Base-by-base conservation (phyloP, 1,140 invertebrate species). In the Drosophila miranda region DNA sequence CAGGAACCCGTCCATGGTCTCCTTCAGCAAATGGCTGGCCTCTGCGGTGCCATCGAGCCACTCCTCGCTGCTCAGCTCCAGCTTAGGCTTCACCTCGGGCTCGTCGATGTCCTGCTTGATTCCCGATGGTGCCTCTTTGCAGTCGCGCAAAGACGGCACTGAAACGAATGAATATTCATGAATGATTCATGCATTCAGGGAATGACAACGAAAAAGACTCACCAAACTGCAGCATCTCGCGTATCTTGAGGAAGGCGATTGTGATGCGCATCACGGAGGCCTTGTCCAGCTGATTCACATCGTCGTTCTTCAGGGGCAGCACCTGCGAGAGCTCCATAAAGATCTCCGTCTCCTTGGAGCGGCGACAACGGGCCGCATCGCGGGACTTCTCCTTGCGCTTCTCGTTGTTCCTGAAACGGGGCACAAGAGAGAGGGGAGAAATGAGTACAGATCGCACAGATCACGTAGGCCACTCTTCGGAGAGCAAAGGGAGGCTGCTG, bases 351-450 rank as follows among this genome's bases (percentile, higher is more conserved):
- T 99, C 98, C 83, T 96, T 96, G 66, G 97, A 97, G 42, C 98
- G 94, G 30, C 98, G 94, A 88, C 95, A 98, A 79, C 98, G 93
- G 0, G 98, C 98, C 3, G 98, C 98, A 92, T 99, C 97, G 49
- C 98, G 94, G 1, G 97, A 99, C 87, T 98, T 98, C 92, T 99
- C 98, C 91, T 99, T 98, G n/a, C 98, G 93, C 80, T 98, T 97
- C 91, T 99, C 98, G 92, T 97, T 97, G 88, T 96, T 97, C 94
- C 96, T 97, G 92, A n/a, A 38, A 3, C 9, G 9, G 9, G 23
- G 23, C 3, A 0, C 23, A 93, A 93, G 0, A 84, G 73, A 49
- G 46, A 59, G 60, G 52, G 3, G 43, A 54, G 43, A 3, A 23
- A 76, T 70, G 49, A 57, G 60, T 51, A 54, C 48, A 58, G 30